Percentiles rank a stretch among this genome's conserved stretches.
Evolutionary conservation across 1,140 invertebrate species (phyloP).

Genomic region (Drosophila seguyi): DNA sequence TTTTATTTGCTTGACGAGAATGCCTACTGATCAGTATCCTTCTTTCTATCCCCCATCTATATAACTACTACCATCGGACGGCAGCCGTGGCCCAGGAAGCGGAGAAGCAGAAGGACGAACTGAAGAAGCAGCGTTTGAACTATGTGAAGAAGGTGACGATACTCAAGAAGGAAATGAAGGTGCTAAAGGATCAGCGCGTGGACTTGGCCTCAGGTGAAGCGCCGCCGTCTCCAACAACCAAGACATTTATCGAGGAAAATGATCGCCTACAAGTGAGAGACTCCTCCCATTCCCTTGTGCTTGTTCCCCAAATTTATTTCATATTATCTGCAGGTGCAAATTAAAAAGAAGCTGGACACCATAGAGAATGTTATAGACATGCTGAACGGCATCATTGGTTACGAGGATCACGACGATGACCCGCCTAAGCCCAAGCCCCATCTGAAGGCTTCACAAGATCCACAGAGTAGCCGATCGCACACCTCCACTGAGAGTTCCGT

Average conservation of each 20-base stretch:
- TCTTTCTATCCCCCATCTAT: slow-evolving; percentile 48
- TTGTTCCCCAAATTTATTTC: not conserved
- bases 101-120: slow-evolving; percentile 91
- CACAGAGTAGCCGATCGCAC: slow-evolving; percentile 21
- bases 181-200: slow-evolving; percentile 90
- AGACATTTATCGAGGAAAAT: slow-evolving; percentile 91
- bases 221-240: slow-evolving; percentile 88
- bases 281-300: too few relatives aligned
- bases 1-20: slow-evolving; percentile 50
- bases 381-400: slow-evolving; percentile 90
- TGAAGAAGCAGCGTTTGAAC: slow-evolving; percentile 91
- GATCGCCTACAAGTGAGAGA: slow-evolving; percentile 90
- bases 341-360: slow-evolving; percentile 92
- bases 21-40: slow-evolving; percentile 44
- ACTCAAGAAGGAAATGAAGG: slow-evolving; percentile 91
- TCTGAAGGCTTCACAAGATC: slow-evolving; percentile 26
- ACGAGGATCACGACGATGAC: slow-evolving; percentile 70
- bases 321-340: slow-evolving; percentile 88
- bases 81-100: slow-evolving; percentile 92
- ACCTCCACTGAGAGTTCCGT: slow-evolving; percentile 63
- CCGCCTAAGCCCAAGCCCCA: slow-evolving; percentile 28
- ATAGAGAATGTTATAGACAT: slow-evolving; percentile 94
- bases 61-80: slow-evolving; percentile 1
- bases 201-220: slow-evolving; percentile 87
- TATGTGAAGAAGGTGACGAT: slow-evolving; percentile 90